phyloP scores from a whole-genome alignment of 2,888 invertebrate species.

The Campopleginae sp. region DNA sequence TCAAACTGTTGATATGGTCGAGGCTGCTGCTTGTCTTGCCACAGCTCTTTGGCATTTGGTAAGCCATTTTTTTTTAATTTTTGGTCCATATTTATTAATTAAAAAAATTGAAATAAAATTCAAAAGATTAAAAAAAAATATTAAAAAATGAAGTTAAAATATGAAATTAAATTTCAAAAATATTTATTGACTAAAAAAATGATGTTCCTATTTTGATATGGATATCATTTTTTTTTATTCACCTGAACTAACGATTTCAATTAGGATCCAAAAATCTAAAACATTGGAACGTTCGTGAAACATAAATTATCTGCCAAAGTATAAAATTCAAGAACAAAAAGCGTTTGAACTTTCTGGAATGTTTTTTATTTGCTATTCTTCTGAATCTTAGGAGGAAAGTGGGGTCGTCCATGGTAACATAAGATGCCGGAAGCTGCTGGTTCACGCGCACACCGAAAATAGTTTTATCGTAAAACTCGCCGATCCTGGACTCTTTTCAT shows the following conservation, averaged over 20 bases:
- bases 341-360: background rate
- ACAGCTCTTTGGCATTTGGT: constrained; percentile 95
- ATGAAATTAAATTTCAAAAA: too few relatives aligned
- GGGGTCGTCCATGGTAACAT: constrained; percentile 94
- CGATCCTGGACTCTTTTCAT: constrained; percentile 90
- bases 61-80: constrained; percentile 78
- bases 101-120: too few relatives aligned
- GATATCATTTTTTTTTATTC: too few relatives aligned
- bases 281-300: background rate
- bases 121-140: too few relatives aligned
- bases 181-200: too few relatives aligned
- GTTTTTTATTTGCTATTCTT: constrained; percentile 23
- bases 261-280: background rate
- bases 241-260: background rate
- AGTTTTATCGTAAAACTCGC: constrained; percentile 91
- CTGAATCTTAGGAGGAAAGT: constrained; percentile 88
- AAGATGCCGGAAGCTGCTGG: constrained; percentile 92
- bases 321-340: background rate
- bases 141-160: too few relatives aligned
- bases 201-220: too few relatives aligned
- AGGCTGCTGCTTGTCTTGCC: constrained; percentile 92
- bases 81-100: too few relatives aligned
- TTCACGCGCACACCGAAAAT: constrained; percentile 89
- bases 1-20: constrained; percentile 90
- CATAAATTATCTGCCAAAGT: background rate